phyloP scores from a whole-genome alignment of 2,888 invertebrate species.

The Agrochola circellaris region DNA sequence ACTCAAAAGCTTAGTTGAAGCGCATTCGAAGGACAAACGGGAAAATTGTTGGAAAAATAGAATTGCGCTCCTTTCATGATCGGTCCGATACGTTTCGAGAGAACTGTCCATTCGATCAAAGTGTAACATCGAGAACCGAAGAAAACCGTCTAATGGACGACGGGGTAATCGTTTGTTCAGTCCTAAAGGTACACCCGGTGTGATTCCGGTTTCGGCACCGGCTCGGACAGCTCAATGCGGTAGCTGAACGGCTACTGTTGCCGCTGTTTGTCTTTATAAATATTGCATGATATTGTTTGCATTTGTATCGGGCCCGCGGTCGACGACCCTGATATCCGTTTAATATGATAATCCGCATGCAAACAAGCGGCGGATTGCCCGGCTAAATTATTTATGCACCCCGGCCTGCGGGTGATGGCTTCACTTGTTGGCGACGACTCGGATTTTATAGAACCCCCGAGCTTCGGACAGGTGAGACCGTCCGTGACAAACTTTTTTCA shows the following conservation, averaged over 20 bases:
- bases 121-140: slow-evolving; percentile 33
- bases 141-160: slow-evolving; percentile 34
- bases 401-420: slow-evolving; percentile 86
- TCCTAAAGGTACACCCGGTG: slow-evolving; percentile 28
- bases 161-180: slow-evolving; percentile 30
- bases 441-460: slow-evolving; percentile 84
- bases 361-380: slow-evolving; percentile 89
- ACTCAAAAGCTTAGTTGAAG: slow-evolving; percentile 30
- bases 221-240: slow-evolving; percentile 48
- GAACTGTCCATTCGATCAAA: slow-evolving; percentile 44
- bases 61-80: slow-evolving; percentile 40
- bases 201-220: slow-evolving; percentile 34
- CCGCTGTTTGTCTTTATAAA: slow-evolving; percentile 83
- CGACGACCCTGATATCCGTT: slow-evolving; percentile 88
- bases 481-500: slow-evolving; percentile 73
- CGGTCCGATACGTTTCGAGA: slow-evolving; percentile 30
- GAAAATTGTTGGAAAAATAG: slow-evolving; percentile 47
- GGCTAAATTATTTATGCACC: slow-evolving; percentile 90
- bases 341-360: slow-evolving; percentile 91
- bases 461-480: slow-evolving; percentile 78
- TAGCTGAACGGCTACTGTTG: slow-evolving; percentile 63
- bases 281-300: slow-evolving; percentile 88
- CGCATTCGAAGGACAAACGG: slow-evolving; percentile 34
- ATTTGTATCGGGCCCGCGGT: slow-evolving; percentile 83
- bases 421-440: slow-evolving; percentile 80